A percentile compares a stretch with the other conserved stretches of the same genome.
Conservation (phyloP, 30 jellyfish, hydroid and myxozoan species). For the Sanderia malayensis region DNA sequence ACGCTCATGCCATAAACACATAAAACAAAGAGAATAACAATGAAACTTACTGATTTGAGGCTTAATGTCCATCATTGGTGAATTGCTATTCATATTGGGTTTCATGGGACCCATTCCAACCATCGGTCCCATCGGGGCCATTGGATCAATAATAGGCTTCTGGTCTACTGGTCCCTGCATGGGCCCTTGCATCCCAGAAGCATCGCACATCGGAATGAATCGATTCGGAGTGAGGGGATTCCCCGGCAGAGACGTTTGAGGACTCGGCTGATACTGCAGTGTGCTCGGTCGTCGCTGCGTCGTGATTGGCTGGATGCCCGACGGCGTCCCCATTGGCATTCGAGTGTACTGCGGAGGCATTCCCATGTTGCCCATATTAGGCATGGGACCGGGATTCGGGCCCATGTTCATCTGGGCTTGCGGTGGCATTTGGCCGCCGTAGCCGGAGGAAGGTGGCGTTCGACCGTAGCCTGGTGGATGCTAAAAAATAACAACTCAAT, state of each 20-base stretch:
- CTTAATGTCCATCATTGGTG: constrained; percentile 70
- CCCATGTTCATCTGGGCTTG: constrained; percentile 86
- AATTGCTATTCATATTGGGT: constrained; percentile 31
- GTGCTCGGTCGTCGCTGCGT: constrained; percentile 96
- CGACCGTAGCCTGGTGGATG: constrained; percentile 88
- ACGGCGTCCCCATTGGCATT: constrained; percentile 73
- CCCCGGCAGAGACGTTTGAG: constrained; percentile 69
- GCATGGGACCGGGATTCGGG: constrained; percentile 74
- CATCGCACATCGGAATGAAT: constrained; percentile 79
- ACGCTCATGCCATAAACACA: no score
- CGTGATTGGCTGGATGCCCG: constrained; percentile 79
- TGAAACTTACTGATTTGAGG: constrained; percentile 58
- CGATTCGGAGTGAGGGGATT: constrained; percentile 49
- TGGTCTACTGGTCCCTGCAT: constrained; percentile 72
- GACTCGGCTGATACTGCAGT: constrained; percentile 88
- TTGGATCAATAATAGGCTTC: constrained; percentile 80
- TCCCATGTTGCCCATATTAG: constrained; percentile 78
- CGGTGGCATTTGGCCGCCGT: constrained; percentile 61
- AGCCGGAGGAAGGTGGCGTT: constrained; percentile 76
- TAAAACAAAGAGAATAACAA: not conserved
- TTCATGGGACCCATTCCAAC: constrained; percentile 34
- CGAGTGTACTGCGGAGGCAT: constrained; percentile 95
- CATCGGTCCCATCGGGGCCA: constrained; percentile 42
- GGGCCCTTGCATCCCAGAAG: constrained; percentile 67
- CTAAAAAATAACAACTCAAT: constrained; percentile 9